These are phyloP conservation scores for Aromia moschata DNA, from an alignment of 2,888 invertebrate species.

Conservation along the genomic window DNA sequence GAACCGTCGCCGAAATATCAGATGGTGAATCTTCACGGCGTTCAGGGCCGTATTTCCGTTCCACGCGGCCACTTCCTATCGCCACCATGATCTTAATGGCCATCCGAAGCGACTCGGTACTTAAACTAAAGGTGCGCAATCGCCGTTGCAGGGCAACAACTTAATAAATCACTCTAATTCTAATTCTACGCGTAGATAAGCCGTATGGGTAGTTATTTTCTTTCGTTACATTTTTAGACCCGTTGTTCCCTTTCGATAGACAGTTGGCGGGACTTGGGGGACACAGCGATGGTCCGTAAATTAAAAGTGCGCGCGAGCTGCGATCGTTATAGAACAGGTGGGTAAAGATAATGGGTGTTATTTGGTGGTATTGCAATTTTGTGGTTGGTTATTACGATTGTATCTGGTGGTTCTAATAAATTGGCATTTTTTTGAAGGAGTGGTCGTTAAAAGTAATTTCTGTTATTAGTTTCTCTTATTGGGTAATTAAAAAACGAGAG, in stretches of 20 bases:
- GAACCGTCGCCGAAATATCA: conserved; percentile 53
- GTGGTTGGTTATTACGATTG: background rate
- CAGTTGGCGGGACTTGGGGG: background rate
- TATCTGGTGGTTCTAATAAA: background rate
- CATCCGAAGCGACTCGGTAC: conserved; percentile 50
- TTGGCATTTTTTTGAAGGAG: background rate
- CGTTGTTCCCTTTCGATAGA: background rate
- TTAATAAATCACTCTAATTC: conserved; percentile 45
- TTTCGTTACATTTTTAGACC: background rate
- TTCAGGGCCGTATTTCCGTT: conserved; percentile 55
- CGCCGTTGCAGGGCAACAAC: conserved; percentile 38
- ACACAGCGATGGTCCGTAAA: background rate
- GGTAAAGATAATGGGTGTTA: background rate
- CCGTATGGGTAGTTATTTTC: conserved; percentile 5
- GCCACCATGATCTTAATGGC: conserved; percentile 53
- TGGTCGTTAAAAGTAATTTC: background rate
- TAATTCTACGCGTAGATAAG: background rate
- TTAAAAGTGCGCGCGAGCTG: background rate
- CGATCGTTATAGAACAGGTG: background rate
- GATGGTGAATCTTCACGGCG: conserved; percentile 56
- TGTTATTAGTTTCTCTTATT: too few species aligned
- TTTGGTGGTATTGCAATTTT: background rate
- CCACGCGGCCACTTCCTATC: conserved; percentile 53
- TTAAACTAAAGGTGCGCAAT: conserved; percentile 52
- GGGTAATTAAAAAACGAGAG: too few species aligned